These are phyloP conservation scores for Sebastes ruberrimus DNA, from an alignment of 2,797 vertebrate species.

Conservation along the genomic window DNA sequence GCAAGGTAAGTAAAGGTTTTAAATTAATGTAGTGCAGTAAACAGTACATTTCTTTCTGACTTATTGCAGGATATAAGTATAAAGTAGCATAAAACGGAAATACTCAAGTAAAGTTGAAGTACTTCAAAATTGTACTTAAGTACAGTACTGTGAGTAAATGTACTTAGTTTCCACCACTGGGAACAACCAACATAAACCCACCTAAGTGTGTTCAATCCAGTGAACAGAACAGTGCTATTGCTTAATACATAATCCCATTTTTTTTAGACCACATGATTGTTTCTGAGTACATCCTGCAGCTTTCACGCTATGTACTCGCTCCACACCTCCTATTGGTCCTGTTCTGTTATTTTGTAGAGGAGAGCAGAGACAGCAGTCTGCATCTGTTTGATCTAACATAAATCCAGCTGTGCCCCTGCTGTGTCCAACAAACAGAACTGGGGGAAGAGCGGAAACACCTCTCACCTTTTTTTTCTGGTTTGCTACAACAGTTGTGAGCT, in stretches of 20 bases:
- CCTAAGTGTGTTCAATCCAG: background rate
- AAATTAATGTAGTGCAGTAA: background rate
- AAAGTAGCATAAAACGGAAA: background rate
- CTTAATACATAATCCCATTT: background rate
- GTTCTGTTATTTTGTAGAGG: background rate
- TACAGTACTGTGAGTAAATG: background rate
- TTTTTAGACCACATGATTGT: background rate
- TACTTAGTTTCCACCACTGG: background rate
- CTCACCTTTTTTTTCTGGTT: background rate
- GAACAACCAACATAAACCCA: background rate
- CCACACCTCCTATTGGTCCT: background rate
- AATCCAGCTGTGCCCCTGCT: constrained; percentile 5
- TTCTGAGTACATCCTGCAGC: background rate
- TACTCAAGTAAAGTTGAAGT: background rate
- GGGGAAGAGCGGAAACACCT: background rate
- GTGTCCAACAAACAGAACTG: background rate
- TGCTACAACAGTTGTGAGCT: background rate
- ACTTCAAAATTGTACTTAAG: background rate
- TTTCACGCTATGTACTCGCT: background rate
- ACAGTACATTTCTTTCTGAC: background rate
- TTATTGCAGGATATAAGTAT: background rate
- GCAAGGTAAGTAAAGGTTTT: background rate
- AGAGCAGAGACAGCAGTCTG: background rate
- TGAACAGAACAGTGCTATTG: background rate
- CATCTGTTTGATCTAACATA: background rate